Evolutionary conservation across 2,888 invertebrate genomes (phyloP).

Genomic region (Eupithecia subfuscata): DNA sequence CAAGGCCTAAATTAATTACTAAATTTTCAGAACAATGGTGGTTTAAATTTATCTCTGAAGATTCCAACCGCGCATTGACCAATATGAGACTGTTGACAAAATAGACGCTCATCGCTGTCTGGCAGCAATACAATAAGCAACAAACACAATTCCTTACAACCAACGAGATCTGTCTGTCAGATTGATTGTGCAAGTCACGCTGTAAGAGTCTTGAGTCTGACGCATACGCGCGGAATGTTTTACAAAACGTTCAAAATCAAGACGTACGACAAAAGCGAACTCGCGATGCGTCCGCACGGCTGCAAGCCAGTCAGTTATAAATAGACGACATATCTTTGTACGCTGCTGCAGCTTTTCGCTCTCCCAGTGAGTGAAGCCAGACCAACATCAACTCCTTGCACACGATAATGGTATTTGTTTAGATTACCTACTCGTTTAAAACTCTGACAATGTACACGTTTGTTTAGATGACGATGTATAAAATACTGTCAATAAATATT

Average conservation of each 20-base stretch:
- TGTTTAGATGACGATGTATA: constrained; percentile 38
- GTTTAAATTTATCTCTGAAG: not conserved
- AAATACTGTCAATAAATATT: constrained; percentile 16
- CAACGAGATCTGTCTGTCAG: constrained; percentile 29
- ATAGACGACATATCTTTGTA: constrained; percentile 79
- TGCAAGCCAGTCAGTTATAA: constrained; percentile 75
- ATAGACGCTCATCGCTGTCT: constrained; percentile 13
- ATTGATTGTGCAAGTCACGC: constrained; percentile 45
- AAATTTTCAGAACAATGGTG: not conserved
- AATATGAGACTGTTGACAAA: constrained; percentile 14
- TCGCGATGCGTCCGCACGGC: constrained; percentile 64
- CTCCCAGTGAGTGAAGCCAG: constrained; percentile 77
- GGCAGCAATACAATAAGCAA: constrained; percentile 25
- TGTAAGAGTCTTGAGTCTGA: constrained; percentile 39
- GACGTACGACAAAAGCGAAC: constrained; percentile 65
- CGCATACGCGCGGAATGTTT: constrained; percentile 46
- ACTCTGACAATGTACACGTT: constrained; percentile 47
- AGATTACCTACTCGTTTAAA: constrained; percentile 57
- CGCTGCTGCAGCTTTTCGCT: constrained; percentile 62
- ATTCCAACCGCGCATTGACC: not conserved
- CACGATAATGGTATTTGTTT: constrained; percentile 60
- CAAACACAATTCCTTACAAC: constrained; percentile 19
- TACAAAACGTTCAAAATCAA: constrained; percentile 66
- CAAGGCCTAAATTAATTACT: not conserved
- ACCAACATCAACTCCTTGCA: constrained; percentile 58